A percentile compares a stretch with the other conserved stretches of the same genome.
These are phyloP conservation scores for Hedychridium roseum DNA, from an alignment of 2,888 invertebrate species.

Conservation along the genomic window DNA sequence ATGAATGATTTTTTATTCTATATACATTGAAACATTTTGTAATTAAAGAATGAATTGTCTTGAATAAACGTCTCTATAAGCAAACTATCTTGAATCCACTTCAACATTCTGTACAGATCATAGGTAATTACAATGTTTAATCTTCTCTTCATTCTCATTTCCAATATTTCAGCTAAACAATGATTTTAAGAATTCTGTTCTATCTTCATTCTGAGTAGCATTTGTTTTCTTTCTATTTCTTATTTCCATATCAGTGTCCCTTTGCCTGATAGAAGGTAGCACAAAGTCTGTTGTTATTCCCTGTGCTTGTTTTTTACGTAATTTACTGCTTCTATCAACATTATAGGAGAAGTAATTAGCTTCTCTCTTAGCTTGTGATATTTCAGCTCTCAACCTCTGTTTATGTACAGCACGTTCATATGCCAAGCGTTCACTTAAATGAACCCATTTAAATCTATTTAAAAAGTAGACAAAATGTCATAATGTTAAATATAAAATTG, in stretches of 20 bases:
- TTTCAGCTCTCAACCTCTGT: conserved; percentile 86
- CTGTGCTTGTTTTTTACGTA: conserved; percentile 61
- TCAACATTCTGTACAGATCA: too few species aligned
- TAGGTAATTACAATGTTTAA: too few species aligned
- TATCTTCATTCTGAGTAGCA: conserved; percentile 31
- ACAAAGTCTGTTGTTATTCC: conserved; percentile 34
- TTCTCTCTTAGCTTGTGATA: conserved; percentile 91
- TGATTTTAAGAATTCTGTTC: conserved; percentile 51
- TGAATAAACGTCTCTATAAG: too few species aligned
- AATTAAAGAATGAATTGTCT: too few species aligned
- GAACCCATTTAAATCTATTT: conserved; percentile 92
- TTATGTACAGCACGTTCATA: conserved; percentile 91
- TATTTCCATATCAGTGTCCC: conserved; percentile 58
- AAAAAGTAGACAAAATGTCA: conserved; percentile 4
- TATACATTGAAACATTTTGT: too few species aligned
- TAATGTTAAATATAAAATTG: conserved; percentile 5
- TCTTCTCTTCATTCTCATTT: too few species aligned
- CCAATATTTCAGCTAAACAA: conserved; percentile 52
- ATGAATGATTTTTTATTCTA: too few species aligned
- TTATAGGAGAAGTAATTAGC: conserved; percentile 86
- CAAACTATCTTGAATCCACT: too few species aligned
- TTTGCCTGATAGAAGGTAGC: conserved; percentile 50
- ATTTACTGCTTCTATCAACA: conserved; percentile 79
- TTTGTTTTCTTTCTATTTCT: conserved; percentile 43
- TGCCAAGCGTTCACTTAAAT: conserved; percentile 90